A percentile compares a stretch with the other conserved stretches of the same genome.
These are phyloP conservation scores for Achatina immaculata DNA, from an alignment of 1,140 invertebrate genomes.

Conservation along the genomic window DNA sequence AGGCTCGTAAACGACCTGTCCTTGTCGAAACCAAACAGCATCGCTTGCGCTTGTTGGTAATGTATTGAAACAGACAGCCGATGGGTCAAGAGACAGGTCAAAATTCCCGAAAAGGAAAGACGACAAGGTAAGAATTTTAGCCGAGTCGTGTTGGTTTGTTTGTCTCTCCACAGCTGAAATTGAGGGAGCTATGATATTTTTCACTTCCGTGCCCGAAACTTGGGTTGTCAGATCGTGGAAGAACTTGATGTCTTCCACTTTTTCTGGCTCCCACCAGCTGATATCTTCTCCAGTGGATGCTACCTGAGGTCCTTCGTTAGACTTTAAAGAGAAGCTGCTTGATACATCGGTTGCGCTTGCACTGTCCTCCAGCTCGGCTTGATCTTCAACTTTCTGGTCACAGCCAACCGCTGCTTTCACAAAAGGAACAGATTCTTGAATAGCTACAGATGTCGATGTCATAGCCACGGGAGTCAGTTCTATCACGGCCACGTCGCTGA, in stretches of 20 bases:
- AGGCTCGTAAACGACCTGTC: no score
- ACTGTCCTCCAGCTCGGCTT: not conserved
- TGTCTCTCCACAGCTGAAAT: not conserved
- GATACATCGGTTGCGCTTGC: conserved; percentile 19
- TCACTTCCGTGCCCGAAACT: not conserved
- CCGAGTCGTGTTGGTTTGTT: not conserved
- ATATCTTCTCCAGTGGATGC: not conserved
- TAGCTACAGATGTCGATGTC: no score
- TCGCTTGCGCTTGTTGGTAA: no score
- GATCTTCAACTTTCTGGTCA: not conserved
- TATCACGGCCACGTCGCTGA: not conserved
- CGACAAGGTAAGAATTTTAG: conserved; percentile 1
- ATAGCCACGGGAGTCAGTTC: not conserved
- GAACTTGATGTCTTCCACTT: conserved; percentile 1
- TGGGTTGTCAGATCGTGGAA: not conserved
- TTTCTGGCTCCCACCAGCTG: conserved; percentile 11
- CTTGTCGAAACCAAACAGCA: no score
- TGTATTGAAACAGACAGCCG: no score
- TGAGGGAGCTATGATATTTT: not conserved
- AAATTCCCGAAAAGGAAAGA: no score
- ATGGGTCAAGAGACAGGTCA: no score
- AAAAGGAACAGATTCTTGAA: not conserved
- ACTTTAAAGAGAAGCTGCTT: not conserved
- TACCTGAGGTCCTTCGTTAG: not conserved
- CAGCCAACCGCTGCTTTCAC: not conserved